These are phyloP conservation scores for Rhynchomys soricoides DNA, from an alignment of 2,113 vertebrate species.

Conservation along the genomic window DNA sequence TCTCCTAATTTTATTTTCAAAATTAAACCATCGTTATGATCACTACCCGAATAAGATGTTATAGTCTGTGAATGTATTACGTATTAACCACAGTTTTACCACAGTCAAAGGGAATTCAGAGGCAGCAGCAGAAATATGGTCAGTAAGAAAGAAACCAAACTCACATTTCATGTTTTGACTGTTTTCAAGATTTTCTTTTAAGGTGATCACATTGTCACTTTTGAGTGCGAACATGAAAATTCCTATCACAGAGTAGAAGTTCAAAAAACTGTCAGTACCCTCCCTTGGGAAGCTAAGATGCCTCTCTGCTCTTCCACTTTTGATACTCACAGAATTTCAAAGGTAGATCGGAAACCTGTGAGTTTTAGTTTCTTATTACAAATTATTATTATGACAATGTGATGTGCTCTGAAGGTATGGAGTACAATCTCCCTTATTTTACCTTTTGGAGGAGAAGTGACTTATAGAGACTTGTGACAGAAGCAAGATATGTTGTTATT, in stretches of 20 bases:
- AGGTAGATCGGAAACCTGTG: neutral
- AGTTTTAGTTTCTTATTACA: neutral
- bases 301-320: neutral
- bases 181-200: neutral
- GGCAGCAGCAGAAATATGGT: neutral
- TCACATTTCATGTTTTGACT: neutral
- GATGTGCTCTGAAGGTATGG: neutral
- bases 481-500: neutral
- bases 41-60: neutral
- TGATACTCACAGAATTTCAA: conserved; percentile 28
- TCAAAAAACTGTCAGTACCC: neutral
- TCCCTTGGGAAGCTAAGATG: neutral
- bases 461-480: neutral
- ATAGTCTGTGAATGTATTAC: neutral
- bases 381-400: neutral
- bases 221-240: conserved; percentile 20
- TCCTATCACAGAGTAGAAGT: neutral
- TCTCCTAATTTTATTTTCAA: neutral
- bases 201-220: neutral
- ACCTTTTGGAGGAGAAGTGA: neutral
- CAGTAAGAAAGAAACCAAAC: conserved; percentile 27
- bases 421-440: neutral
- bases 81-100: neutral
- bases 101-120: conserved; percentile 16
- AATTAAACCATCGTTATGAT: neutral